These are phyloP conservation scores for Amyelois transitella DNA, from an alignment of 1,140 invertebrate genomes.

Conservation along the genomic window DNA sequence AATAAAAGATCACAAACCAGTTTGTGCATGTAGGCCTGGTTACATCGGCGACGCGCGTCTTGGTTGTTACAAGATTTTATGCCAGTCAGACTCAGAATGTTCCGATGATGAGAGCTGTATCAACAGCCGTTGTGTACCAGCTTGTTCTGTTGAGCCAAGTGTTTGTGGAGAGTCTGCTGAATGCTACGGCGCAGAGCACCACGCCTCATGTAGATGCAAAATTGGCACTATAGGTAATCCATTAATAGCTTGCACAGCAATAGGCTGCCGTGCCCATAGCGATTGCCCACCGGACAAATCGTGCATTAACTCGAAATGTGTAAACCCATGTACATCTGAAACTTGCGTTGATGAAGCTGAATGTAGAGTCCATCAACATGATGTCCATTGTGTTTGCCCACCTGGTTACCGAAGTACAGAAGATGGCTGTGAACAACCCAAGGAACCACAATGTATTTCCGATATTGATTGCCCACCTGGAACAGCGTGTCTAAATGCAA, in stretches of 20 bases:
- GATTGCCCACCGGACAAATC: constrained; percentile 85
- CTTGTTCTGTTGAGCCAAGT: constrained; percentile 79
- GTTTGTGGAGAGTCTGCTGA: constrained; percentile 83
- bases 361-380: constrained; percentile 85
- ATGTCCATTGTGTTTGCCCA: constrained; percentile 85
- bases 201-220: constrained; percentile 86
- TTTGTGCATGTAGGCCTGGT: constrained; percentile 86
- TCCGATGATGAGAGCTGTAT: constrained; percentile 85
- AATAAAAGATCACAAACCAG: constrained; percentile 87
- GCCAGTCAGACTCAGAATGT: constrained; percentile 83
- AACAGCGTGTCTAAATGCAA: constrained; percentile 85
- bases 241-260: constrained; percentile 80
- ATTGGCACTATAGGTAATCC: constrained; percentile 89
- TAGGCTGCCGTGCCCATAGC: constrained; percentile 84
- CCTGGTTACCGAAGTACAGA: constrained; percentile 83
- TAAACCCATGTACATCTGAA: constrained; percentile 82
- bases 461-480: constrained; percentile 89
- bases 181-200: constrained; percentile 85
- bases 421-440: constrained; percentile 79
- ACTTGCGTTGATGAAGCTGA: constrained; percentile 82
- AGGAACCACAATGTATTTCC: constrained; percentile 78
- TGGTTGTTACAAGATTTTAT: constrained; percentile 82
- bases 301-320: constrained; percentile 87
- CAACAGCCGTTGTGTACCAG: constrained; percentile 85
- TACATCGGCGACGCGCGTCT: constrained; percentile 88